Conservation (phyloP, 53 echinoderm and acorn worm genomes). For the Arbacia lixula region DNA sequence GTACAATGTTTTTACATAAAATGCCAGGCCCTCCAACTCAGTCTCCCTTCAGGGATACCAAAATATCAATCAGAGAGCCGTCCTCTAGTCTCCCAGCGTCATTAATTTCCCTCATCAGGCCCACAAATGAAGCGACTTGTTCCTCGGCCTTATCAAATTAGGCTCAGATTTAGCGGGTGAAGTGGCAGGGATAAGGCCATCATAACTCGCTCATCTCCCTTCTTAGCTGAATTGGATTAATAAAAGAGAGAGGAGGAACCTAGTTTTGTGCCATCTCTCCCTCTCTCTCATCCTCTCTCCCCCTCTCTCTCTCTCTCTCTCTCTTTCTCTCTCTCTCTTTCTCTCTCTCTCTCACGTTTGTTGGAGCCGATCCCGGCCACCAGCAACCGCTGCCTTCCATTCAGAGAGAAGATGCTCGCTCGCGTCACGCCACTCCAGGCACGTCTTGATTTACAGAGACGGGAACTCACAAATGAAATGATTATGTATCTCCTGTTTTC, state of each 20-base stretch:
- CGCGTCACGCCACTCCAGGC: conserved; percentile 5
- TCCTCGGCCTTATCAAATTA: conserved; percentile 33
- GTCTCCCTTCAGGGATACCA: background rate
- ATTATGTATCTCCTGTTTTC: conserved; percentile 41
- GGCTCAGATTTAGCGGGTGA: conserved; percentile 29
- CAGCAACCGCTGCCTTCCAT: no score
- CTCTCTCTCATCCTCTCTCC: no score
- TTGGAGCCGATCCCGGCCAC: no score
- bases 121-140: conserved; percentile 41
- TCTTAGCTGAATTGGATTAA: conserved; percentile 13
- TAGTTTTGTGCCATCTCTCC: background rate
- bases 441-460: conserved; percentile 28
- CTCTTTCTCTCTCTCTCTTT: no score
- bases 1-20: conserved; percentile 24
- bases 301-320: conserved; percentile 10
- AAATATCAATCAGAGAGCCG: conserved; percentile 35
- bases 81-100: conserved; percentile 21
- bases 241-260: background rate
- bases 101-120: conserved; percentile 29
- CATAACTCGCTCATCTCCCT: conserved; percentile 1
- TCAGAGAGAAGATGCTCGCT: conserved; percentile 21
- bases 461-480: conserved; percentile 27
- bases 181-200: conserved; percentile 11
- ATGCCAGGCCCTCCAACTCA: conserved; percentile 1
- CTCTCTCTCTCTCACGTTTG: no score